phyloP scores from a whole-genome alignment of 1,140 invertebrate species.

The Eriocheir sinensis region DNA sequence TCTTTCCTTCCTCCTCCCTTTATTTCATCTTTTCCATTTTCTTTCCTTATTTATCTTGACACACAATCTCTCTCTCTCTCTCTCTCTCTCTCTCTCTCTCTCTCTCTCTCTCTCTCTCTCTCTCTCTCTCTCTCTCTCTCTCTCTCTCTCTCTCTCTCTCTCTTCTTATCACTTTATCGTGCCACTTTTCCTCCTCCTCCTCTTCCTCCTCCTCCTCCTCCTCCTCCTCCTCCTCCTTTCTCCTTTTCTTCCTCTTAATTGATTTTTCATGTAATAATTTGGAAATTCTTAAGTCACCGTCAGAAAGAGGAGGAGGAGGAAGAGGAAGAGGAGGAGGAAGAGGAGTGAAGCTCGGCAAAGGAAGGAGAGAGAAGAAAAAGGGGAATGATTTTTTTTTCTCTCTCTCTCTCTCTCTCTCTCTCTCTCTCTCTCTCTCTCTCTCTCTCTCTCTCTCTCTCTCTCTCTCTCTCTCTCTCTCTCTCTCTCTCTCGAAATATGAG shows the following conservation, averaged over 20 bases:
- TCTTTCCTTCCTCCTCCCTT: conserved; percentile 19
- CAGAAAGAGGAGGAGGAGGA: too few relatives aligned
- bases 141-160: not conserved
- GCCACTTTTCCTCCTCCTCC: not conserved
- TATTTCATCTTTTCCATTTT: not conserved
- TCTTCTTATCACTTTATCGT: too few relatives aligned
- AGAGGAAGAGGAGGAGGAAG: too few relatives aligned
- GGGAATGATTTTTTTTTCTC: not conserved
- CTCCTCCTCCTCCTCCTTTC: not conserved
- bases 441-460: conserved; percentile 9
- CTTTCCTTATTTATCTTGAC: too few relatives aligned
- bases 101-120: conserved; percentile 4
- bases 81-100: conserved; percentile 4
- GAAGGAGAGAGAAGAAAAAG: too few relatives aligned
- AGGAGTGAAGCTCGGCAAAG: too few relatives aligned
- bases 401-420: conserved; percentile 31
- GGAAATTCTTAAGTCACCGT: too few relatives aligned
- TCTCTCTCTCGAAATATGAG: not conserved
- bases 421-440: conserved; percentile 13
- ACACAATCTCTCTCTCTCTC: not conserved
- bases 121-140: conserved; percentile 4
- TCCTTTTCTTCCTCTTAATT: not conserved
- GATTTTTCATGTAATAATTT: not conserved
- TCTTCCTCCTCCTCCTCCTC: not conserved
- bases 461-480: not conserved